phyloP scores from a whole-genome alignment of 2,797 vertebrate species.

The Coccyzus lansbergi region DNA sequence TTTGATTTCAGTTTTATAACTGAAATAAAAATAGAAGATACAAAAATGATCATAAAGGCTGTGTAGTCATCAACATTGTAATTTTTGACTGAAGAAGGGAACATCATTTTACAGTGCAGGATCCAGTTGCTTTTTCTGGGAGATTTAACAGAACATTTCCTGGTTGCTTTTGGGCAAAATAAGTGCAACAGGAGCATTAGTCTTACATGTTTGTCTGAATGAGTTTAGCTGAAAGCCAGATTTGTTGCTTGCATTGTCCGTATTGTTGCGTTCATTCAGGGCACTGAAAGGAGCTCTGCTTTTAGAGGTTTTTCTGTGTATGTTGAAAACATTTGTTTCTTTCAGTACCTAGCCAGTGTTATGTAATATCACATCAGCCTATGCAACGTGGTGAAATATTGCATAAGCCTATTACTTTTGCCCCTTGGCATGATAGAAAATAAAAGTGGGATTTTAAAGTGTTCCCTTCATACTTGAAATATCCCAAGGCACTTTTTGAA shows the following conservation, averaged over 20 bases:
- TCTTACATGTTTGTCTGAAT: background rate
- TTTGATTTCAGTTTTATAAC: background rate
- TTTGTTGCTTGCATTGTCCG: background rate
- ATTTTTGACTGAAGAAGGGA: background rate
- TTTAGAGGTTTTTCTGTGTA: background rate
- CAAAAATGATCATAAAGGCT: background rate
- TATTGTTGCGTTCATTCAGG: background rate
- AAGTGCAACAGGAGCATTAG: background rate
- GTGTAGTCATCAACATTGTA: background rate
- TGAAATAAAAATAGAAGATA: background rate
- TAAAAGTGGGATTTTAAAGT: constrained; percentile 46
- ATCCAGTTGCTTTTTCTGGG: background rate
- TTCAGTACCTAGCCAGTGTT: background rate
- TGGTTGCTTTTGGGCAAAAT: background rate
- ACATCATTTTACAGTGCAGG: background rate
- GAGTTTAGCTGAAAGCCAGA: background rate
- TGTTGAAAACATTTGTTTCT: background rate
- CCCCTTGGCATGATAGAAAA: constrained; percentile 6
- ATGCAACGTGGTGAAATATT: background rate
- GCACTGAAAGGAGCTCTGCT: background rate
- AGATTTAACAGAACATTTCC: background rate
- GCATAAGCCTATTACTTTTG: constrained; percentile 36
- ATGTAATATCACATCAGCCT: constrained; percentile 16
- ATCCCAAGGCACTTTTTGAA: background rate
- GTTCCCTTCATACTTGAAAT: constrained; percentile 17